These are phyloP conservation scores for Villa cingulata DNA, from an alignment of 2,888 invertebrate genomes.

Conservation along the genomic window DNA sequence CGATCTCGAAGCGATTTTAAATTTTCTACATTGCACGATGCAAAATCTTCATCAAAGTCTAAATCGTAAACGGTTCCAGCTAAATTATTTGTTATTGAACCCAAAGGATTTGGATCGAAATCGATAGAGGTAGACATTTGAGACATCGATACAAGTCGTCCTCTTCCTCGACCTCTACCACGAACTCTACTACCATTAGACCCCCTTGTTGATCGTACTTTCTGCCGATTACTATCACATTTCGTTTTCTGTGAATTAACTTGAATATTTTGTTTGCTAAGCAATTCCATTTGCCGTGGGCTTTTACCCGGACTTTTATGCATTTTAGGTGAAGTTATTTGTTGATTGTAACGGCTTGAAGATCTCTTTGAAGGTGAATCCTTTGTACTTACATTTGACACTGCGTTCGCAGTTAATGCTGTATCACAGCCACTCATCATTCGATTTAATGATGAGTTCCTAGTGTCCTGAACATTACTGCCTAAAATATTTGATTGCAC, in stretches of 20 bases:
- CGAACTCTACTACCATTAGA: slow-evolving; percentile 26
- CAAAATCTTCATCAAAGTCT: slow-evolving; percentile 72
- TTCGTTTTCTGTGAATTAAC: slow-evolving; percentile 12
- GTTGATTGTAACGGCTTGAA: slow-evolving; percentile 20
- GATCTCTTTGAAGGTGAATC: slow-evolving; percentile 29
- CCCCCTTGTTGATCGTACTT: slow-evolving; percentile 26
- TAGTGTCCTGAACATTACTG: slow-evolving; percentile 16
- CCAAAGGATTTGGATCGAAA: slow-evolving; percentile 38
- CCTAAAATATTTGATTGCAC: slow-evolving; percentile 6
- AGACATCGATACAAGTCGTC: slow-evolving; percentile 18
- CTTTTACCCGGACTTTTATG: slow-evolving; percentile 57
- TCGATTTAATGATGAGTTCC: slow-evolving; percentile 17
- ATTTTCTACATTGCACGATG: slow-evolving; percentile 61
- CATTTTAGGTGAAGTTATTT: slow-evolving; percentile 44
- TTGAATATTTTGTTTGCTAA: slow-evolving; percentile 19
- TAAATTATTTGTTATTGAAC: slow-evolving; percentile 61
- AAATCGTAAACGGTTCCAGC: slow-evolving; percentile 79
- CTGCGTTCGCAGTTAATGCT: not conserved
- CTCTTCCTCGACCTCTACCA: slow-evolving; percentile 33
- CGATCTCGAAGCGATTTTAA: slow-evolving; percentile 68
- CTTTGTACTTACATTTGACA: slow-evolving; percentile 13
- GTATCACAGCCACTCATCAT: slow-evolving; percentile 9
- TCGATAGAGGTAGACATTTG: slow-evolving; percentile 35
- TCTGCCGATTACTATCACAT: slow-evolving; percentile 19
- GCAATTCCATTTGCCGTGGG: slow-evolving; percentile 44